A percentile compares a stretch with the other conserved stretches of the same genome.
phyloP scores from a whole-genome alignment of 2,113 vertebrate species.

The Suncus etruscus region DNA sequence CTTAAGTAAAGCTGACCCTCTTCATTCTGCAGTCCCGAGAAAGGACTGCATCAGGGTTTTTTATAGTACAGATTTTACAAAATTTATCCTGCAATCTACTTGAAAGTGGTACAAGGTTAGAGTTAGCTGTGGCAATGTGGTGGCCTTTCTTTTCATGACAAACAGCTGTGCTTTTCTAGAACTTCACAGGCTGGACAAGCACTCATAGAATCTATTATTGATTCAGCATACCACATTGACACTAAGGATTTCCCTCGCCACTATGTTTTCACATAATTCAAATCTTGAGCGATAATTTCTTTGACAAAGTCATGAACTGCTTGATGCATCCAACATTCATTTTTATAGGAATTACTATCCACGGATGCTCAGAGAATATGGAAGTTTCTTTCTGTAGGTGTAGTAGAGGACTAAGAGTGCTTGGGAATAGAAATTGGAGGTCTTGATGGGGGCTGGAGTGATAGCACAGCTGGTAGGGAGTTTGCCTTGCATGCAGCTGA shows the following conservation, averaged over 20 bases:
- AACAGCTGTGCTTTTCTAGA: conserved; percentile 71
- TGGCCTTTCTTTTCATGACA: conserved; percentile 56
- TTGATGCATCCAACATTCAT: neutral
- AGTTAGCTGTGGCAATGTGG: conserved; percentile 31
- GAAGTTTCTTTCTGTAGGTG: too few relatives aligned
- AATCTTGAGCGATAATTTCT: neutral
- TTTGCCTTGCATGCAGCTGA: too few relatives aligned
- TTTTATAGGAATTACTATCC: neutral
- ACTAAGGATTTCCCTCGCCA: conserved; percentile 65
- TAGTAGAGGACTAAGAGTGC: too few relatives aligned
- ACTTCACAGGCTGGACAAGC: neutral
- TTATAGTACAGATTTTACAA: conserved; percentile 71
- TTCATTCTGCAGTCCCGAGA: conserved; percentile 73
- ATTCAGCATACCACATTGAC: conserved; percentile 3
- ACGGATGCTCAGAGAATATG: too few relatives aligned
- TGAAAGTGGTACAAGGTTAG: conserved; percentile 69
- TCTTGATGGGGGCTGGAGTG: too few relatives aligned
- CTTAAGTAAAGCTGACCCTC: conserved; percentile 83
- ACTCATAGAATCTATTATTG: conserved; percentile 23
- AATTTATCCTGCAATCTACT: conserved; percentile 65
- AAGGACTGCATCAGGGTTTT: conserved; percentile 73
- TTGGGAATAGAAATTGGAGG: too few relatives aligned
- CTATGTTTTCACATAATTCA: conserved; percentile 17
- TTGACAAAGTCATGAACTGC: neutral
- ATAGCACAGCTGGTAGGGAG: too few relatives aligned